These are phyloP conservation scores for Seriola aureovittata DNA, from an alignment of 2,113 vertebrate species.

Conservation along the genomic window DNA sequence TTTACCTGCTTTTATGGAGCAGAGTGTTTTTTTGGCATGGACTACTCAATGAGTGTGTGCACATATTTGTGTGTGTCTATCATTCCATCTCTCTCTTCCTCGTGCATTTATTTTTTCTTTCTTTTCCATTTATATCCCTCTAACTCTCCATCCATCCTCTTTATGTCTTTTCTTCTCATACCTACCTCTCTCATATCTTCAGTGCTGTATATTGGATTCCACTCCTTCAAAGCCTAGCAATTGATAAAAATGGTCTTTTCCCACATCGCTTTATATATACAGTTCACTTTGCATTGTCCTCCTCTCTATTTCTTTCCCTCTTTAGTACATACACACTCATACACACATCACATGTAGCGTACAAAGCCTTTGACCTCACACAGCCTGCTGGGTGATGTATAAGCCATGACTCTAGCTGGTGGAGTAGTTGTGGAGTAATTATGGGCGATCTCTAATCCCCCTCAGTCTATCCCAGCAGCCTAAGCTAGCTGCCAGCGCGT, in stretches of 20 bases:
- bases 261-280: not conserved
- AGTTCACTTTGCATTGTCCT: not conserved
- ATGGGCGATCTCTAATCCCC: slow-evolving; percentile 62
- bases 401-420: slow-evolving; percentile 51
- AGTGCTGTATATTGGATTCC: slow-evolving; percentile 24
- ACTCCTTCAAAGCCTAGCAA: slow-evolving; percentile 15
- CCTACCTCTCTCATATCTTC: slow-evolving; percentile 1
- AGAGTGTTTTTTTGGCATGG: slow-evolving; percentile 72
- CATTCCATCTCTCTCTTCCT: slow-evolving; percentile 33
- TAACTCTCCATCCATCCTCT: slow-evolving; percentile 42
- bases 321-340: slow-evolving; percentile 3
- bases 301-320: slow-evolving; percentile 7
- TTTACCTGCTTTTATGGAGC: slow-evolving; percentile 55
- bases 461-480: slow-evolving; percentile 35
- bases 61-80: slow-evolving; percentile 16
- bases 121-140: slow-evolving; percentile 60
- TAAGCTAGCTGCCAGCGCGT: not conserved
- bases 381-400: slow-evolving; percentile 51
- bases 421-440: slow-evolving; percentile 61
- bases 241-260: slow-evolving; percentile 23
- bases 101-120: slow-evolving; percentile 43
- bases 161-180: not conserved
- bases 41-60: slow-evolving; percentile 9
- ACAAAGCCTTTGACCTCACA: slow-evolving; percentile 50
- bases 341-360: slow-evolving; percentile 27